Evolutionary conservation across 2,113 vertebrate species (phyloP), one percentile per base, ranked within the genome.

Genomic region (Amia ocellicauda): DNA sequence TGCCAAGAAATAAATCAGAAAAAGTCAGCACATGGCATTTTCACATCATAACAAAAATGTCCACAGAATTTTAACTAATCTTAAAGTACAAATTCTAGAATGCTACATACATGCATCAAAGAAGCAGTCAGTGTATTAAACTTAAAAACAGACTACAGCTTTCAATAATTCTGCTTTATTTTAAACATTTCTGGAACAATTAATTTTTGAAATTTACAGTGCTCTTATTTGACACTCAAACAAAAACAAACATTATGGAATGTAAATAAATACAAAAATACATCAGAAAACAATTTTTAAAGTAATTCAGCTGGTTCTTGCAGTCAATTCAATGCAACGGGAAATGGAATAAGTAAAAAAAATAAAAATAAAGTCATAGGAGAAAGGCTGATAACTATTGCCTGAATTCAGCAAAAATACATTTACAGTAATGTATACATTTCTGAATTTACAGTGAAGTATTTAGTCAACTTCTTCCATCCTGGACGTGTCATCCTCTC

Each of bases 381-480:
- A 14, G 19, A 19, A 45, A 50, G 53, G 66, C 27, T 76, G 63
- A 73, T 75, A 74, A 70, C 75, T 70, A 78, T 78, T 78, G 77
- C 70, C 57, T 13, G 75, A 70, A 28, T 74, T 67, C n/a, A 58
- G 27, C 43, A 28, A 60, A 22, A 53, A 70, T 58, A n/a, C 19
- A 51, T 69, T 17, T 68, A 69, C 43, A 51, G 67, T 31, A 66
- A 57, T 72, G 65, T 24, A 57, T 62, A n/a, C 62, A 8, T 67
- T 63, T 2, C 1, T 4, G 24, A 63, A 51, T 24, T 42, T 49
- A n/a, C 23, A 11, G 42, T 24, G n/a, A n/a, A n/a, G n/a, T 20
- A 54, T 54, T 80, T 85, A 98, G 72, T 99, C 97, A 19, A 99
- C 96, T 63, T 99, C 96, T 69, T 98, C 96, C 96, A 99, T 99